A percentile compares a stretch with the other conserved stretches of the same genome.
Evolutionary conservation across 2,113 vertebrate genomes (phyloP).

Genomic region (Melanocharis versteri): DNA sequence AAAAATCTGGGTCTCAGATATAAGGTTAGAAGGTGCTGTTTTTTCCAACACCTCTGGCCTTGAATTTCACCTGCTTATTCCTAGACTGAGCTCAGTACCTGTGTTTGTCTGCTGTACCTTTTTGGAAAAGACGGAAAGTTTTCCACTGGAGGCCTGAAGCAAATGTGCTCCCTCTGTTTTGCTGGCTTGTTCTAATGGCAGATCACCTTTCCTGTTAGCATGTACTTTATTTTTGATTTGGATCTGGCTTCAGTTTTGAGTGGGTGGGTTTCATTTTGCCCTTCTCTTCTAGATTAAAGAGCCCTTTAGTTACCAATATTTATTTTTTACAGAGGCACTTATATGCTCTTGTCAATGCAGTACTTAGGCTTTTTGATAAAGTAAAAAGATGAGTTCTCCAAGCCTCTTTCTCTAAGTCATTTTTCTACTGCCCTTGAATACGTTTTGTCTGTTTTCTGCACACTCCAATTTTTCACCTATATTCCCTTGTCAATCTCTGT

Average conservation of each 20-base stretch:
- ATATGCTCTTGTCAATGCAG: background rate
- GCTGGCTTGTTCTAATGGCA: background rate
- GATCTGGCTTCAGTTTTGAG: background rate
- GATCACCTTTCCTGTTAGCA: background rate
- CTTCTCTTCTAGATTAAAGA: background rate
- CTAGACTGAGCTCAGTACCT: background rate
- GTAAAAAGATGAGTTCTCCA: background rate
- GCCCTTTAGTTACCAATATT: background rate
- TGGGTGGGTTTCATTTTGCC: background rate
- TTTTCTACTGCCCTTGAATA: constrained; percentile 13
- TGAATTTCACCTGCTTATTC: background rate
- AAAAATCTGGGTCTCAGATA: background rate
- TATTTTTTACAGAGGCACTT: background rate
- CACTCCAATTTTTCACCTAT: background rate
- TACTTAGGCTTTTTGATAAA: background rate
- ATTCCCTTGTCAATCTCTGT: background rate
- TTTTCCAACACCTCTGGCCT: background rate
- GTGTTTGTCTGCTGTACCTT: background rate
- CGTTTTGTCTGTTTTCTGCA: background rate
- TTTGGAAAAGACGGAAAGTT: background rate
- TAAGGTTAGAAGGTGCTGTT: background rate
- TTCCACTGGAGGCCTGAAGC: background rate
- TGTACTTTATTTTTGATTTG: background rate
- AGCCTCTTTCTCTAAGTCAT: background rate
- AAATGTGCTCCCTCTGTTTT: background rate